Evolutionary conservation across 2,797 vertebrate genomes (phyloP).

Genomic region (Leptodactylus fallax): DNA sequence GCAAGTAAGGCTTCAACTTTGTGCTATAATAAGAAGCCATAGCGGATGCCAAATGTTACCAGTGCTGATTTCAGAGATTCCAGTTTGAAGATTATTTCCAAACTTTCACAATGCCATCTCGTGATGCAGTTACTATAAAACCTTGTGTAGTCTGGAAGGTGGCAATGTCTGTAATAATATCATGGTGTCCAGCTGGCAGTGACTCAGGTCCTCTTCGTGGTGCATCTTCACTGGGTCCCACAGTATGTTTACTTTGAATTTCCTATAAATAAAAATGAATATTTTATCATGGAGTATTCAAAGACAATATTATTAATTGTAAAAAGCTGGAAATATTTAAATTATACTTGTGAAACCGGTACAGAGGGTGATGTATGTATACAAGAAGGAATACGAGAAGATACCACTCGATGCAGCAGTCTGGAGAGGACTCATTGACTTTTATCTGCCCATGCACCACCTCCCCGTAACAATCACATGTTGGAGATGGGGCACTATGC

Average conservation of each 20-base stretch:
- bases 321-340: no score
- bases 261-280: slow-evolving; percentile 78
- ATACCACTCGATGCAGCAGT: no score
- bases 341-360: no score
- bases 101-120: slow-evolving; percentile 97
- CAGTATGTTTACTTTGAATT: slow-evolving; percentile 97
- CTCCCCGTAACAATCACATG: no score
- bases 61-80: not conserved
- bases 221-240: slow-evolving; percentile 87
- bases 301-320: no score
- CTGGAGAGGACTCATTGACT: no score
- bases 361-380: no score
- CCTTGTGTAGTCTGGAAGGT: slow-evolving; percentile 98
- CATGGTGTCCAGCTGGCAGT: slow-evolving; percentile 94
- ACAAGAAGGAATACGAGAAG: no score
- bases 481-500: no score
- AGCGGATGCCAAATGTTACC: not conserved
- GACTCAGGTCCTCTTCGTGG: slow-evolving; percentile 92
- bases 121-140: slow-evolving; percentile 95
- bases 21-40: not conserved
- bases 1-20: not conserved
- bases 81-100: slow-evolving; percentile 84
- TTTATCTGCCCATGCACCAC: no score
- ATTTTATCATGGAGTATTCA: no score
- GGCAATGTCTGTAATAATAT: slow-evolving; percentile 96